Percentiles rank a stretch among this genome's conserved stretches.
phyloP scores from a whole-genome alignment of 2,113 vertebrate genomes.

The Apistogramma diplotaenia region DNA sequence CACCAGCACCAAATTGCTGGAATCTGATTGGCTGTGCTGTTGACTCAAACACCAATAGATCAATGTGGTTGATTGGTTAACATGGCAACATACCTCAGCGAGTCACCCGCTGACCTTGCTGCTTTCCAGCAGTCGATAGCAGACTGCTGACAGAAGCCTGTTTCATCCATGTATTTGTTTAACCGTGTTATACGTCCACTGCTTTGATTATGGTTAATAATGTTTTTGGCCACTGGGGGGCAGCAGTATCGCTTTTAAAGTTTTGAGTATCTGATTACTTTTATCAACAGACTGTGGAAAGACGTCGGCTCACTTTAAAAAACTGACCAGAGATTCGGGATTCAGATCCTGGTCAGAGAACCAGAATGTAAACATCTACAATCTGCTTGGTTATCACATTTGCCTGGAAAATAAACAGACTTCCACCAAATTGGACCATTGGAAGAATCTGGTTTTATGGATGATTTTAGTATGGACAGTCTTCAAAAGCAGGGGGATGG shows the following conservation, averaged over 20 bases:
- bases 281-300: too few relatives aligned
- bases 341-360: too few relatives aligned
- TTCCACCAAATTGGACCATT: too few relatives aligned
- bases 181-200: not conserved
- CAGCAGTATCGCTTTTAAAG: not conserved
- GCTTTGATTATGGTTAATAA: not conserved
- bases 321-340: too few relatives aligned
- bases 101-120: constrained; percentile 38
- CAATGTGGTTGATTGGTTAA: constrained; percentile 43
- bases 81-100: constrained; percentile 15
- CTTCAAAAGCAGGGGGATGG: too few relatives aligned
- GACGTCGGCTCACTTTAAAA: too few relatives aligned
- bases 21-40: not conserved
- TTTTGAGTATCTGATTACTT: too few relatives aligned
- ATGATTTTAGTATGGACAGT: too few relatives aligned
- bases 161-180: not conserved
- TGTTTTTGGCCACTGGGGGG: not conserved
- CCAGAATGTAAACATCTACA: too few relatives aligned
- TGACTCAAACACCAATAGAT: constrained; percentile 19
- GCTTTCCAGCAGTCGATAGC: constrained; percentile 10
- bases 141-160: not conserved
- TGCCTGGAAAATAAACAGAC: too few relatives aligned
- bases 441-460: too few relatives aligned
- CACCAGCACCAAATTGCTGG: not conserved
- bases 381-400: too few relatives aligned